Evolutionary conservation across 2,797 vertebrate species (phyloP).

Genomic region (Parauchenoglanis ngamensis): DNA sequence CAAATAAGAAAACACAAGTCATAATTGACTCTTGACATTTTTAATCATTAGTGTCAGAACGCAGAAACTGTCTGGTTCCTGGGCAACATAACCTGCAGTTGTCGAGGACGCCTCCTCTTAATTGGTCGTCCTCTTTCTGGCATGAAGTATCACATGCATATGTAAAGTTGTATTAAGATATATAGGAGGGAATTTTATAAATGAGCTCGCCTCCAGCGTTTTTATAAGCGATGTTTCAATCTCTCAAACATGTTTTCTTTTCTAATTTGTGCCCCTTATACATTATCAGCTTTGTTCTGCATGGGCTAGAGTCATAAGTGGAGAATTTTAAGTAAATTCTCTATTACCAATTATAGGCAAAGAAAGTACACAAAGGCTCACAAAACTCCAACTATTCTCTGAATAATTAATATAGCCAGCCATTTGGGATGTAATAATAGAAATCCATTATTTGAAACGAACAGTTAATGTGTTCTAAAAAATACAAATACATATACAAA

Average conservation of each 20-base stretch:
- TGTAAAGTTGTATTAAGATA: conserved; percentile 46
- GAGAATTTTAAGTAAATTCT: conserved; percentile 19
- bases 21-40: conserved; percentile 75
- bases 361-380: conserved; percentile 3
- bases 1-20: conserved; percentile 73
- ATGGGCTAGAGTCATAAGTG: not conserved
- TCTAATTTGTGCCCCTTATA: conserved; percentile 16
- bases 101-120: conserved; percentile 66
- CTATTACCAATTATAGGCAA: conserved; percentile 6
- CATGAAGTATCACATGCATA: conserved; percentile 53
- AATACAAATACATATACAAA: not conserved
- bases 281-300: conserved; percentile 22
- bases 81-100: conserved; percentile 68
- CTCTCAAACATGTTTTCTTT: conserved; percentile 17
- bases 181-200: conserved; percentile 37
- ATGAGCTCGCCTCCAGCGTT: conserved; percentile 37
- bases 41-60: conserved; percentile 74
- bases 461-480: not conserved
- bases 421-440: not conserved
- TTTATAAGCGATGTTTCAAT: conserved; percentile 48
- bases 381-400: not conserved
- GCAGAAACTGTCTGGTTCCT: conserved; percentile 69
- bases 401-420: not conserved
- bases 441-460: not conserved
- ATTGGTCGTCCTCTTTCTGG: conserved; percentile 64